These are phyloP conservation scores for Scaptomyza caliginosa DNA, from an alignment of 2,888 invertebrate genomes.

Conservation along the genomic window DNA sequence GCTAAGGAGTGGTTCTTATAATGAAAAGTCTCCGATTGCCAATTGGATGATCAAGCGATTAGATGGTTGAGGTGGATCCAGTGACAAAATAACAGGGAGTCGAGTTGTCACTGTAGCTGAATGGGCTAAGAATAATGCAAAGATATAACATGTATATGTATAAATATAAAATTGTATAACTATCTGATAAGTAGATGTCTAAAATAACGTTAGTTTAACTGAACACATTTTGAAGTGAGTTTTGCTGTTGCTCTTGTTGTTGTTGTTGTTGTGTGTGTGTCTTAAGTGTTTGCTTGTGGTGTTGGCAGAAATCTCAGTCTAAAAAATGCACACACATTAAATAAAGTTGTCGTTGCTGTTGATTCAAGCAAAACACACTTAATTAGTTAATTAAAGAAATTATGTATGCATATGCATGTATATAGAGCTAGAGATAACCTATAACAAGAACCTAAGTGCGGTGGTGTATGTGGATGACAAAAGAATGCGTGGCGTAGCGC, in stretches of 20 bases:
- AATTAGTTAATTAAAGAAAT: constrained; percentile 10
- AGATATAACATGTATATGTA: constrained; percentile 10
- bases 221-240: constrained; percentile 75
- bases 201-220: constrained; percentile 75
- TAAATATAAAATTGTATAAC: constrained; percentile 43
- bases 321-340: constrained; percentile 57
- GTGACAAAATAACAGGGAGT: no score
- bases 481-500: constrained; percentile 10
- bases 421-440: constrained; percentile 28
- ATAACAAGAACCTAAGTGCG: constrained; percentile 62
- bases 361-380: constrained; percentile 1
- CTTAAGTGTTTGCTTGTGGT: constrained; percentile 35
- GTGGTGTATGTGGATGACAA: constrained; percentile 39
- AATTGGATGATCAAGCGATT: no score
- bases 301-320: constrained; percentile 71
- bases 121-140: no score
- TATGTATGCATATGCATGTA: constrained; percentile 20
- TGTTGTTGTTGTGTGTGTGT: constrained; percentile 25
- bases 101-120: no score
- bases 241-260: constrained; percentile 20
- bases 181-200: constrained; percentile 66
- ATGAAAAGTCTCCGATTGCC: no score
- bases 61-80: no score
- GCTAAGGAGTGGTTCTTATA: no score
- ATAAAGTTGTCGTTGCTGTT: constrained; percentile 19